These are phyloP conservation scores for Dasysyrphus tricinctus DNA, from an alignment of 2,888 invertebrate genomes.

Conservation along the genomic window DNA sequence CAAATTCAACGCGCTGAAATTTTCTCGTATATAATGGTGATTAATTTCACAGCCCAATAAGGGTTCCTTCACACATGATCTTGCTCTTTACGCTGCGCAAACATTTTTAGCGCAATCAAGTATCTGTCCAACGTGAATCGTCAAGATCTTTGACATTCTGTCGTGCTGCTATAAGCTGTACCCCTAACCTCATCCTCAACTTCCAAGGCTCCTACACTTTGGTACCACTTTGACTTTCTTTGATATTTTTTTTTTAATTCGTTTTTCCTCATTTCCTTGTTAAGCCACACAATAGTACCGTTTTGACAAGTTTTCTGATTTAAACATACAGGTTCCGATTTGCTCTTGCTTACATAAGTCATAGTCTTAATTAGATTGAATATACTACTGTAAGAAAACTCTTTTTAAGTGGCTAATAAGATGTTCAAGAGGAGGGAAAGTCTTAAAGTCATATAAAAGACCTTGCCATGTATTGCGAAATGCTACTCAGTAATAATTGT, in stretches of 20 bases:
- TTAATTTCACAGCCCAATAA: constrained; percentile 5
- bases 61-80: constrained; percentile 33
- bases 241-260: constrained; percentile 12
- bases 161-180: constrained; percentile 5
- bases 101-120: not conserved
- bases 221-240: constrained; percentile 29
- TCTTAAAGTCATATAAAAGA: constrained; percentile 61
- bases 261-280: constrained; percentile 69
- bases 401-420: constrained; percentile 50
- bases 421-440: constrained; percentile 52
- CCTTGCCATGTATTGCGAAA: constrained; percentile 42
- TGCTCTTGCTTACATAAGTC: constrained; percentile 59
- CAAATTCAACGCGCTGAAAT: not conserved
- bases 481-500: constrained; percentile 47
- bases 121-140: constrained; percentile 12
- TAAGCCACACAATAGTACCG: constrained; percentile 49
- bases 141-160: constrained; percentile 50
- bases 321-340: constrained; percentile 62
- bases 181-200: constrained; percentile 9
- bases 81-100: not conserved
- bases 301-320: constrained; percentile 62
- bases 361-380: constrained; percentile 61
- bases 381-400: constrained; percentile 51
- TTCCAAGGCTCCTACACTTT: constrained; percentile 23
- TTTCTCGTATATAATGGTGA: not conserved